phyloP scores from a whole-genome alignment of 2,888 invertebrate genomes.

The Cosmorhoe ocellata region DNA sequence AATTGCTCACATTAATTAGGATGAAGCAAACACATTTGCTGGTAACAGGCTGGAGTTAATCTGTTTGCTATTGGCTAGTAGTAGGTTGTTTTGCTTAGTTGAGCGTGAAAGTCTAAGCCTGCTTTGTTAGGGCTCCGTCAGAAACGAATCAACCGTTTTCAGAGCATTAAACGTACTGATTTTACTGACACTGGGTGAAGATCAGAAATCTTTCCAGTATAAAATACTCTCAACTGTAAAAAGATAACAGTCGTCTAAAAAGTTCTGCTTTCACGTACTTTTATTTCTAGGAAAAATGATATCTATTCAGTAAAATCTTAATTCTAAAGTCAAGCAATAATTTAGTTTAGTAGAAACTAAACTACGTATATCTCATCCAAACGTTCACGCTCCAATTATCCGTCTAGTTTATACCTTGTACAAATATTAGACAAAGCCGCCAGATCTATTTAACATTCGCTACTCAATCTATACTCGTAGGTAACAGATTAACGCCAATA shows the following conservation, averaged over 20 bases:
- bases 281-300: too few relatives aligned
- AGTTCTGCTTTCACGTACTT: too few relatives aligned
- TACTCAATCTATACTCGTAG: conserved; percentile 48
- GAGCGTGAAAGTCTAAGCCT: conserved; percentile 15
- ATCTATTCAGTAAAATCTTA: too few relatives aligned
- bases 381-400: conserved; percentile 16
- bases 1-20: conserved; percentile 28
- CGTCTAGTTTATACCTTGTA: conserved; percentile 38
- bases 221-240: too few relatives aligned
- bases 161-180: too few relatives aligned
- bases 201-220: too few relatives aligned
- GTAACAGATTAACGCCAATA: conserved; percentile 71
- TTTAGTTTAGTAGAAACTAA: background rate
- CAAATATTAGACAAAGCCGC: conserved; percentile 56
- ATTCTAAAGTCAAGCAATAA: background rate
- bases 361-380: background rate
- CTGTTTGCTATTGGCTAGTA: conserved; percentile 25
- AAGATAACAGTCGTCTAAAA: too few relatives aligned
- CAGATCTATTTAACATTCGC: conserved; percentile 69
- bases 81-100: conserved; percentile 16
- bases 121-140: conserved; percentile 5
- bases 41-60: conserved; percentile 23
- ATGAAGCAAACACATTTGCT: conserved; percentile 27
- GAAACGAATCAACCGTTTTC: too few relatives aligned
- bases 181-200: too few relatives aligned